Evolutionary conservation across 2,888 invertebrate species (phyloP).

Genomic region (Drosophila subsilvestris): DNA sequence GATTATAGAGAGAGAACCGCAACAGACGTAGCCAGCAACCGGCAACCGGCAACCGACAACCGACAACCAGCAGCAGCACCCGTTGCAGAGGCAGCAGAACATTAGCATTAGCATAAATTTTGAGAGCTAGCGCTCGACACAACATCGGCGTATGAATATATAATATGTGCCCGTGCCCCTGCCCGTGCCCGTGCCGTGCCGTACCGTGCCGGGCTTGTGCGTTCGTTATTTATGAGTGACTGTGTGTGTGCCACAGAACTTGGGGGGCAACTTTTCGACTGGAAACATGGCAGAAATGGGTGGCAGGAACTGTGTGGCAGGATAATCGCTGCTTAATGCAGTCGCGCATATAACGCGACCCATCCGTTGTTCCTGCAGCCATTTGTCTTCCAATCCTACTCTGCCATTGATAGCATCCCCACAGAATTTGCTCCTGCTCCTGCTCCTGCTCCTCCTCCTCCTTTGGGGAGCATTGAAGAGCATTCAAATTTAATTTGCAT

Average conservation of each 20-base stretch:
- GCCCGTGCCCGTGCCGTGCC: neutral
- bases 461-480: constrained; percentile 69
- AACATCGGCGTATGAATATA: constrained; percentile 71
- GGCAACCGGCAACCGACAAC: too few species aligned
- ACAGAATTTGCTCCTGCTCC: neutral
- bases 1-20: constrained; percentile 16
- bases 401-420: constrained; percentile 36
- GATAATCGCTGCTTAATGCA: constrained; percentile 80
- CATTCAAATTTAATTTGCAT: constrained; percentile 79
- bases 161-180: constrained; percentile 48
- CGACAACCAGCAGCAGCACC: neutral
- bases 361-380: constrained; percentile 46
- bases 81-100: constrained; percentile 16
- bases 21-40: neutral
- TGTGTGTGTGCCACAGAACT: constrained; percentile 44
- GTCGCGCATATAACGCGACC: constrained; percentile 63
- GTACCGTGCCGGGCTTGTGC: constrained; percentile 30
- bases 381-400: constrained; percentile 39
- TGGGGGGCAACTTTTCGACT: constrained; percentile 56
- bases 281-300: neutral
- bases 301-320: constrained; percentile 56
- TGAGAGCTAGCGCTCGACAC: constrained; percentile 49
- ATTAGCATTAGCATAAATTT: constrained; percentile 72
- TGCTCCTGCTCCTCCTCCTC: neutral
- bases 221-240: constrained; percentile 62